Evolutionary conservation across 2,797 vertebrate genomes (phyloP).

Genomic region (Poeciliopsis paucimaculata): DNA sequence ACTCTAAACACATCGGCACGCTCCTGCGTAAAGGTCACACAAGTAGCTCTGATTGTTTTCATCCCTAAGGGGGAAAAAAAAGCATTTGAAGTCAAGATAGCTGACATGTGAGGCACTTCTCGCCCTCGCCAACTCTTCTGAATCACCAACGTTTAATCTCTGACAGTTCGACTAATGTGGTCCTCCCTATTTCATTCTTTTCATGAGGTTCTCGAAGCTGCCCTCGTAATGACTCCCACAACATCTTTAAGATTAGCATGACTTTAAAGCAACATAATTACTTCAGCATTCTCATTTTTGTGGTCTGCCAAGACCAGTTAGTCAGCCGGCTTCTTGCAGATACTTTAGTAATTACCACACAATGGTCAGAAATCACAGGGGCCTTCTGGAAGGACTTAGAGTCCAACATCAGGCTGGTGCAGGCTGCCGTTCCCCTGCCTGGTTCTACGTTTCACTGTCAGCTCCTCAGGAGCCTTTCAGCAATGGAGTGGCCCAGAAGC

Average conservation of each 20-base stretch:
- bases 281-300: constrained; percentile 51
- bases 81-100: constrained; percentile 11
- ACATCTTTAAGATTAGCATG: constrained; percentile 63
- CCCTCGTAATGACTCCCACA: constrained; percentile 47
- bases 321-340: constrained; percentile 66
- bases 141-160: constrained; percentile 17
- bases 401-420: constrained; percentile 44
- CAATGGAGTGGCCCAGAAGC: constrained; percentile 69
- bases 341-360: constrained; percentile 70
- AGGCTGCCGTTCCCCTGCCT: constrained; percentile 51
- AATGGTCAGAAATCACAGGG: constrained; percentile 54
- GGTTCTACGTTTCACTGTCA: constrained; percentile 47
- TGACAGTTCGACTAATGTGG: constrained; percentile 21
- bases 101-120: constrained; percentile 6
- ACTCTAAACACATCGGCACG: constrained; percentile 33
- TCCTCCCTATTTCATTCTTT: constrained; percentile 34
- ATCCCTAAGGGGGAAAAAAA: constrained; percentile 8
- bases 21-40: constrained; percentile 40
- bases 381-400: constrained; percentile 29
- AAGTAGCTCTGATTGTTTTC: constrained; percentile 18
- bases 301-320: constrained; percentile 52
- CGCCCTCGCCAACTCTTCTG: constrained; percentile 14
- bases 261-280: constrained; percentile 65
- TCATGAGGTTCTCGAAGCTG: constrained; percentile 51
- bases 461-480: constrained; percentile 63